Base-by-base conservation (phyloP, 1,140 invertebrate species). In the Ganaspis sp. region DNA sequence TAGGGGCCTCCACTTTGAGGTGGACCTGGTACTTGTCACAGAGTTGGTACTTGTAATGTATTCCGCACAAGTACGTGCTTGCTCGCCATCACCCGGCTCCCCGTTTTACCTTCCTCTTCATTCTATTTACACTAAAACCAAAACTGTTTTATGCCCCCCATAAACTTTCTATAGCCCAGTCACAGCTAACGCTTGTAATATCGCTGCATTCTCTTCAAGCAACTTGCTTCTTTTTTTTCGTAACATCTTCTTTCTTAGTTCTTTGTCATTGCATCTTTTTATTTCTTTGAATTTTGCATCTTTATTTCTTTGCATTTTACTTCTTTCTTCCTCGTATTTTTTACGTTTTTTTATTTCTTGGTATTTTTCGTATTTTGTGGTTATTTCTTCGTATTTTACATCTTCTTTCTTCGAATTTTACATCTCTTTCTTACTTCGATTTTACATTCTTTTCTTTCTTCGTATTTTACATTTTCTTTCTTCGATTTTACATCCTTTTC, bases 61-160 rank as follows among this genome's bases (percentile, higher is more conserved):
- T 64, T 64, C 23, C 12, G 23, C 12, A 26, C 54, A 64, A 75
- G 34, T n/a, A 34, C 21, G 19, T 64, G 73, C 71, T 58, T 34
- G 73, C 76, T 38, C 70, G 40, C 45, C 49, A 71, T 69, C 70
- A 70, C 19, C 49, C 72, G 29, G 29, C 29, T 6, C 69, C 76
- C 69, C 74, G 69, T 76, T 78, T 75, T 69, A 69, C 23, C 19
- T 70, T 49, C 54, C 37, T 72, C 69, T 72, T 78, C 29, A 69
- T 74, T 72, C 77, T 64, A 64, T 64, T 64, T 64, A 64, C 23
- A 64, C 54, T 64, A 29, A 26, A 64, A 64, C 54, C 54, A 64
- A 64, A 64, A 64, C 54, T 64, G 54, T 64, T 64, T 64, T 26
- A 64, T 64, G 12, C 21, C 6, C 21, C 54, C 54, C 15, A 26